Evolutionary conservation across 2,888 invertebrate genomes (phyloP), one percentile per base, ranked within the genome.

Genomic region (Acrobasis consociella): DNA sequence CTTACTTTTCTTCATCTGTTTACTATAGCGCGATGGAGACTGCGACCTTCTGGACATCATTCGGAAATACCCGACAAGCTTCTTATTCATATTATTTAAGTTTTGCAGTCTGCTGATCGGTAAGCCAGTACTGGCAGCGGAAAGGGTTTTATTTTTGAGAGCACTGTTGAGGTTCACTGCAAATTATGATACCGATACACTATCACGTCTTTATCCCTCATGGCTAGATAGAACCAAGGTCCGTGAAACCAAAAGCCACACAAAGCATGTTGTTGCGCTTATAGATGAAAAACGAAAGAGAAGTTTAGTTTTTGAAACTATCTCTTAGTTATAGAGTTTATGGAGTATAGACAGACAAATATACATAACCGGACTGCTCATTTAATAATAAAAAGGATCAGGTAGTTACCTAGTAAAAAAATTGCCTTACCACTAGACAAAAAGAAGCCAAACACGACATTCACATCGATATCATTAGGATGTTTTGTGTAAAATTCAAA

Each of bases 1-100:
- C 56, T 56, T 22, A 56, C 56, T 42, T 56, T 42, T 56, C 16
- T 56, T 56, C 42, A 56, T 13, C 42, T 56, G 42, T 56, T 42
- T 56, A 42, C 22, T 22, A 56, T 42, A 13, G 16, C 56, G 56
- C 11, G 42, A 15, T 13, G 17, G 42, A 17, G 13, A 11, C 22
- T 56, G 13, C 9, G 56, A 22, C 16, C 39, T 42, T 11, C 42
- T 11, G 1, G 56, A 11, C 56, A 56, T 56, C 56, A 56, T 56
- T 56, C 22, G 16, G 16, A 56, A 56, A 42, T 56, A 56, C 2
- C 42, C 22, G 13, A 56, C 42, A 13, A 56, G 16, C 42, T 15
- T 56, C 22, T 42, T 42, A 22, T 56, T 56, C 13, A 42, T 56
- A 3, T 42, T 13, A 5, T 13, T 17, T 46, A 56, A 7, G 42